Evolutionary conservation across 2,113 vertebrate species (phyloP), one percentile per base, ranked within the genome.

Genomic region (Phoxinus phoxinus): DNA sequence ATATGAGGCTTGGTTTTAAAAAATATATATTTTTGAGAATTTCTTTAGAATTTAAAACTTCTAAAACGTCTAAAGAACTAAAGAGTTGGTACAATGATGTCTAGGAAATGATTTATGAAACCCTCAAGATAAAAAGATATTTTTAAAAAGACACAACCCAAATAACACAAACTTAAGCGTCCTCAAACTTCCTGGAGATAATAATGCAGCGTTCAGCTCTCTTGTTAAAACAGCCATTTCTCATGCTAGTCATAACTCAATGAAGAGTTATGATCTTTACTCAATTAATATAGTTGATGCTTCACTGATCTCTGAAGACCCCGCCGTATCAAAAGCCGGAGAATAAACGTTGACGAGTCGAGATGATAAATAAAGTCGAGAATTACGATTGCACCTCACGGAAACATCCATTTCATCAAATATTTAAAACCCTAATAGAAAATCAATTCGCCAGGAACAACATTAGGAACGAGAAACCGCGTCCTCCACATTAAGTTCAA

Each of bases 401-500:
- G 17, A 81, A 75, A 48, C 48, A 46, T 79, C 46, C 21, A 37
- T 84, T 41, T 4, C 75, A 88, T 86, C n/a, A 81, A 88, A 86
- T 86, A 84, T 88, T 80, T 75, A 84, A 84, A 69, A 59, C 27
- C n/a, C n/a, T 7, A 44, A 85, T 63, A 30, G 23, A 73, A 87
- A 85, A 87, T 87, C 67, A 86, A 81, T 86, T 75, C 21, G 6
- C 3, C 59, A 46, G 15, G 65, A 59, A 84, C 75, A 63, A 59
- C 84, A 84, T 75, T 80, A 84, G 83, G 69, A 23, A 27, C 6
- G 41, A 46, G 37, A 81, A 19, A 65, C 63, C 25, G 10, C 32
- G 48, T 48, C 30, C 41, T 77, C 84, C 8, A 46, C 23, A 75
- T 82, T 41, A 85, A 82, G 48, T 73, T 88, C 82, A 88, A 72